Base-by-base conservation (phyloP, 2,797 vertebrate species). In the Aldrovandia affinis region DNA sequence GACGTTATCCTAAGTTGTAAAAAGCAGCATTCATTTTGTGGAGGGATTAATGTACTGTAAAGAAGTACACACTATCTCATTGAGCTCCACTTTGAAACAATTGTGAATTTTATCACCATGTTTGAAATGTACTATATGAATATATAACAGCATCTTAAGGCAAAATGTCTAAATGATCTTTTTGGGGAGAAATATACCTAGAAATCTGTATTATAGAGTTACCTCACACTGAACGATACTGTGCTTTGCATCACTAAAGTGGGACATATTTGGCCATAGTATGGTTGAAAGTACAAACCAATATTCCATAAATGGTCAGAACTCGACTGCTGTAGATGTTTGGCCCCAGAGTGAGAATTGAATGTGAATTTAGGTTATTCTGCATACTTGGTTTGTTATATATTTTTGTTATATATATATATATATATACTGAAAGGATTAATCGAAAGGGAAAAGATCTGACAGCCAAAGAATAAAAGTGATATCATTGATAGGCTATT, bases 231-330 rank as follows among this genome's bases (percentile, higher is more conserved):
- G 22, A 54, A 52, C 18, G 50, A 52, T n/a, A 42, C 68, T 73
- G 50, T 52, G 39, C 47, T 73, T 65, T 6, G 22, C 15, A 70
- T 39, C 6, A 39, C 33, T 36, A 70, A 7, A 70, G 18, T 70
- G 36, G 68, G 68, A 3, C 63, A 36, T 22, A 63, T 36, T 44
- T 75, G 70, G 22, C 20, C 78, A 79, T 78, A 52, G 33, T 5
- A 79, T 52, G 50, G 75, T 15, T 78, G 75, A 78, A 78, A 25
- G 20, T 78, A n/a, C 75, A 78, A n/a, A 47, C n/a, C 36, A 70
- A 70, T 36, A 70, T 70, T 70, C 4, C 68, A 39, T 47, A 78
- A n/a, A 78, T 47, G 14, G 54, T 54, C 25, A 9, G 15, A 65
- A 2, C 81, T 52, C 12, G 22, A 3, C 36, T 77, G 22, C 42